Evolutionary conservation across 2,113 vertebrate genomes (phyloP), one percentile per base, ranked within the genome.

Genomic region (Excalfactoria chinensis): DNA sequence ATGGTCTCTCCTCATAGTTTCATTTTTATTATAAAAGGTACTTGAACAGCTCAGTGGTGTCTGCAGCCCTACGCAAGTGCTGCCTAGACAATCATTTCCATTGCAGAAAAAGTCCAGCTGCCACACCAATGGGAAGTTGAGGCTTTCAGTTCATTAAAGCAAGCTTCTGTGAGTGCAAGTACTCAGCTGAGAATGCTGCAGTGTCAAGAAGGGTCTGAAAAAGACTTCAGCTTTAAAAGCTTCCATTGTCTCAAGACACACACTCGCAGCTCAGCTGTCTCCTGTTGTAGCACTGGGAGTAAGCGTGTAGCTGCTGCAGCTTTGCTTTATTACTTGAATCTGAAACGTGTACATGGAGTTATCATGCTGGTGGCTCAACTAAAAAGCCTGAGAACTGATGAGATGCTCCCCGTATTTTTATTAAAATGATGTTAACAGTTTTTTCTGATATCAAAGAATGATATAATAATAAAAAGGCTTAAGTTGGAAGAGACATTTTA

Each of bases 41-140:
- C 79, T 93, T 95, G 11, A 89, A 72, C 56, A 86, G 68, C 75
- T 89, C 37, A 0, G 46, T 68, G 59, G 48, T 90, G 67, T 70
- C 82, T 92, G 75, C 64, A 83, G 84, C 93, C 89, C 89, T 82
- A 91, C 46, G 9, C 68, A 80, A 92, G 51, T 25, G 56, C 82
- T 95, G 84, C 95, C 89, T 94, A 85, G 84, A 77, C 72, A 60
- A 10, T 80, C 79, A 75, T 96, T 96, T 96, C 93, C 93, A 91
- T 64, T 77, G 84, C 95, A 82, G 84, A 94, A 96, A 94, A 96
- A 96, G 91, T 89, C 96, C 96, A 92, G 85, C 82, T 95, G 94
- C 94, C 76, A 75, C 82, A 91, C 75, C 84, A 32, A 32, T 93
- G 91, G 91, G 95, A 96, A 95, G 93, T 66, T 30, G 12, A 41